Evolutionary conservation across 2,113 vertebrate genomes (phyloP).

Genomic region (Mustelus asterias): DNA sequence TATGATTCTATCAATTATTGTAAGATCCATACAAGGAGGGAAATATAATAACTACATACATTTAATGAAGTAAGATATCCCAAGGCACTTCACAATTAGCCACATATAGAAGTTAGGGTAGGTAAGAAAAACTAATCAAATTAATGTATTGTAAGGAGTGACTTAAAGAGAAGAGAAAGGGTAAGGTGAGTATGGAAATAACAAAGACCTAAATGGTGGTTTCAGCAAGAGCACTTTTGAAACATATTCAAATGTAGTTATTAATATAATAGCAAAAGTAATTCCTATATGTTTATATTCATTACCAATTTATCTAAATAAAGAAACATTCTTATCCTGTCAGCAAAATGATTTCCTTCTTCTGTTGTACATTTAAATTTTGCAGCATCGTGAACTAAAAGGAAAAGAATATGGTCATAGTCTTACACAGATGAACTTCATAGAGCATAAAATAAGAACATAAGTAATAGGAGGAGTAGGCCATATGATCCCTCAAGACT

Average conservation of each 20-base stretch:
- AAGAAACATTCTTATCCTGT: constrained; percentile 16
- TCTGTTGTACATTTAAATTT: not conserved
- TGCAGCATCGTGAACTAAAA: not conserved
- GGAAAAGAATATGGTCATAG: not conserved
- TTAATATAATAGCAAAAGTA: not conserved
- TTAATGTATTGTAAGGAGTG: not conserved
- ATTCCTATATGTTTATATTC: not conserved
- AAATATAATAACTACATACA: not conserved
- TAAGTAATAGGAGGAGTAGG: not conserved
- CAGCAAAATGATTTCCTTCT: not conserved
- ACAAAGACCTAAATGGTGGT: not conserved
- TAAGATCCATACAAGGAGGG: not conserved
- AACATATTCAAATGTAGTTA: not conserved
- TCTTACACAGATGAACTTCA: not conserved
- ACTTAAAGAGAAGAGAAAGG: not conserved
- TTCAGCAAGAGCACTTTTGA: not conserved
- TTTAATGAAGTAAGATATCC: not conserved
- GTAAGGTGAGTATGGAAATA: not conserved
- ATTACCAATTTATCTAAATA: not conserved
- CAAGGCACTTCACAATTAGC: not conserved
- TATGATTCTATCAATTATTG: not conserved
- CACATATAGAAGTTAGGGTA: not conserved
- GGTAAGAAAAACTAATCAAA: not conserved
- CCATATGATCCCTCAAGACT: too few species aligned
- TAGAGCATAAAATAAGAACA: not conserved